Percentiles rank a stretch among this genome's conserved stretches.
phyloP scores from a whole-genome alignment of 1,140 invertebrate genomes.

The Megathymus violae region DNA sequence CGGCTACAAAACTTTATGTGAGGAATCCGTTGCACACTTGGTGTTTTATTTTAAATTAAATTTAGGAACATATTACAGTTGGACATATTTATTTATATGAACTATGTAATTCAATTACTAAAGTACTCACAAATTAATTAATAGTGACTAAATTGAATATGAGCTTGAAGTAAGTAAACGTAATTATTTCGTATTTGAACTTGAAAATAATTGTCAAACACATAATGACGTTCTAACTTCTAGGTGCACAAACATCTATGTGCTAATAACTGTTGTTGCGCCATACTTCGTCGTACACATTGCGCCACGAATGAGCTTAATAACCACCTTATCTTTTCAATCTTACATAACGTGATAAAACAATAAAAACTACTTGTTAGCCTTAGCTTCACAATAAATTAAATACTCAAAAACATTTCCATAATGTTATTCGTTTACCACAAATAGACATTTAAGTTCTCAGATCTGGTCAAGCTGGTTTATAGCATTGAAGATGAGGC shows the following conservation, averaged over 20 bases:
- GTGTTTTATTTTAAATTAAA: too few species aligned
- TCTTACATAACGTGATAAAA: conserved; percentile 27
- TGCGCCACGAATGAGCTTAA: conserved; percentile 39
- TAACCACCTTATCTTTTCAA: conserved; percentile 21
- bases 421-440: background rate
- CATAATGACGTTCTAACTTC: conserved; percentile 5
- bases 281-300: conserved; percentile 41
- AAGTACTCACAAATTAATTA: too few species aligned
- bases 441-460: conserved; percentile 25
- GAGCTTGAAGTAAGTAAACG: conserved; percentile 18
- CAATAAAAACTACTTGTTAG: conserved; percentile 18
- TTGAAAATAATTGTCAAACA: conserved; percentile 8
- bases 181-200: conserved; percentile 11
- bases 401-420: background rate
- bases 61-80: too few species aligned
- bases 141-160: background rate
- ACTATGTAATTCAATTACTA: too few species aligned
- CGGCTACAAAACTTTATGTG: too few species aligned
- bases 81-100: too few species aligned
- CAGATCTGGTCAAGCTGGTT: conserved; percentile 45
- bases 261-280: conserved; percentile 35
- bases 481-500: conserved; percentile 48
- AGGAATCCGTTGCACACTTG: too few species aligned
- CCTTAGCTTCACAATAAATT: conserved; percentile 1
- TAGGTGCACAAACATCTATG: conserved; percentile 5